These are phyloP conservation scores for Lethrus apterus DNA, from an alignment of 1,140 invertebrate genomes.

Conservation along the genomic window DNA sequence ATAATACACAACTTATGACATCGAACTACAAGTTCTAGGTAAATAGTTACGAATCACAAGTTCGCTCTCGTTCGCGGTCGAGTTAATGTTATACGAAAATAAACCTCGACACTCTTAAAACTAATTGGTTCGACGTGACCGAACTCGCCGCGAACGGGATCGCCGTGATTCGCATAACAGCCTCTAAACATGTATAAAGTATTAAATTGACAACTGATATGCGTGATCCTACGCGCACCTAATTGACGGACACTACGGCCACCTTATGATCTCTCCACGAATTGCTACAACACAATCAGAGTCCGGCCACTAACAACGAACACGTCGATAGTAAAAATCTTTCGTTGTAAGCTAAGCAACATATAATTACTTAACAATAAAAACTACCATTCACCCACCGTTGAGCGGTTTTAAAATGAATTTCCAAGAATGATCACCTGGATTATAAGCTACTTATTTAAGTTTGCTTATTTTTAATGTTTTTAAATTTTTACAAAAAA, in stretches of 20 bases:
- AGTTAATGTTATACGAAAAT: slow-evolving; percentile 6
- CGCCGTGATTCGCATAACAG: slow-evolving; percentile 34
- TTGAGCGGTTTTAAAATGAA: no score
- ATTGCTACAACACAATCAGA: slow-evolving; percentile 40
- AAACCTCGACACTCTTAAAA: slow-evolving; percentile 17
- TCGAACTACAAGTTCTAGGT: slow-evolving; percentile 27
- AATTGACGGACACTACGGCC: slow-evolving; percentile 40
- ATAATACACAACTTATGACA: slow-evolving; percentile 35
- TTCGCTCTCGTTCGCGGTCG: slow-evolving; percentile 2
- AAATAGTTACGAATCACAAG: slow-evolving; percentile 28
- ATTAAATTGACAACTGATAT: slow-evolving; percentile 41
- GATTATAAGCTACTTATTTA: no score
- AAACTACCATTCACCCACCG: slow-evolving; percentile 28
- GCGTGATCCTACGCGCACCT: slow-evolving; percentile 38
- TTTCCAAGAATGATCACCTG: no score
- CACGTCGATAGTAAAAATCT: neutral
- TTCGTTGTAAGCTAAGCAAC: slow-evolving; percentile 37
- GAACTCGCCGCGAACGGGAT: slow-evolving; percentile 16
- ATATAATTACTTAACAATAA: slow-evolving; percentile 32
- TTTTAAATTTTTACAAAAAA: no score
- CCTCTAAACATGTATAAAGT: slow-evolving; percentile 31
- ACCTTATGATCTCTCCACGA: slow-evolving; percentile 23
- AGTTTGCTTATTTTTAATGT: no score
- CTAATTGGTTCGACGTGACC: slow-evolving; percentile 20
- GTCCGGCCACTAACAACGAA: slow-evolving; percentile 22